phyloP scores from a whole-genome alignment of 2,113 vertebrate genomes.

The Capra hircus region DNA sequence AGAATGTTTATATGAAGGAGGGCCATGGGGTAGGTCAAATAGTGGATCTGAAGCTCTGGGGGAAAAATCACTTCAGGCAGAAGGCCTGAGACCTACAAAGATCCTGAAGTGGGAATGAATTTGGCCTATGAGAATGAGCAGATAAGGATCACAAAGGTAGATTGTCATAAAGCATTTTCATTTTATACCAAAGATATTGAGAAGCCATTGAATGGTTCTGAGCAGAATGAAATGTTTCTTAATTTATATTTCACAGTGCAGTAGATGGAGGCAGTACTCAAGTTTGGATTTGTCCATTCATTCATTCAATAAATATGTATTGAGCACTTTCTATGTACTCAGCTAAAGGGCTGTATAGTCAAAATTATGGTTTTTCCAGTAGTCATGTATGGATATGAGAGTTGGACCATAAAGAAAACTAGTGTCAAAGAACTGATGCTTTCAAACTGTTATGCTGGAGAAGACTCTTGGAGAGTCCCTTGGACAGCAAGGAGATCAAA shows the following conservation, averaged over 20 bases:
- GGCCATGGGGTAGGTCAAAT: rapidly evolving
- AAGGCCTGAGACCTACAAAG: not conserved
- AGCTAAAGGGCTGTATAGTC: not conserved
- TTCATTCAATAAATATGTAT: not conserved
- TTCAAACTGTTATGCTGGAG: not conserved
- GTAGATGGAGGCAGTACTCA: not conserved
- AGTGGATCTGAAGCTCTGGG: not conserved
- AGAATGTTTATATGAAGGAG: not conserved
- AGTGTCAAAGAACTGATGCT: not conserved
- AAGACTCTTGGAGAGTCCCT: not conserved
- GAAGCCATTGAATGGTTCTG: not conserved
- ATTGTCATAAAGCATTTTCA: not conserved
- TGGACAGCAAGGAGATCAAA: not conserved
- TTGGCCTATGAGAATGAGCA: not conserved
- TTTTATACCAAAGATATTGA: not conserved
- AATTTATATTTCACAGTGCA: not conserved
- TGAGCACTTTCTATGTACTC: not conserved
- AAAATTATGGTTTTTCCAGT: not conserved
- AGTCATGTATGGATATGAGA: not conserved
- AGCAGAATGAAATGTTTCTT: not conserved
- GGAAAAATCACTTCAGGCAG: not conserved
- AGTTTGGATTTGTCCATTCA: not conserved
- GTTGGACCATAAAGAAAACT: not conserved
- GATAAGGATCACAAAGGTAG: not conserved
- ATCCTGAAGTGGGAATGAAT: not conserved